Base-by-base conservation (phyloP, 2,888 invertebrate species). In the Dryobotodes eremita region DNA sequence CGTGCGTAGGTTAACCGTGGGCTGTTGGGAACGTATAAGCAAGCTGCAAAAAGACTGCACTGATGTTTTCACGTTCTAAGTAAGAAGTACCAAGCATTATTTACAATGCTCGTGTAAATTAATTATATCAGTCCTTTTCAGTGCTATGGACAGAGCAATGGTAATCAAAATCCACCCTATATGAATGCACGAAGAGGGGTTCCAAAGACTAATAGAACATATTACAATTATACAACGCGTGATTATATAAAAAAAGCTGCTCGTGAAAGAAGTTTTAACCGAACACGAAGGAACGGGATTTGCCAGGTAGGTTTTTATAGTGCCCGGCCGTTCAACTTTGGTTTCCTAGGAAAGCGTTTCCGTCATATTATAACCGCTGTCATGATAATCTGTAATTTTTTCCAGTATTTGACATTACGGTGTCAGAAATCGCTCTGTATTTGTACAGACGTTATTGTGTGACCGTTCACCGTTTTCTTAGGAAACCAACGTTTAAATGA, bases 271-370 rank as follows among this genome's bases (percentile, higher is more conserved):
- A 3, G 17, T n/a, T 46, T 15, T 4, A 53, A 74, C 8, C 65
- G 13, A 46, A 74, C 79, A 15, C 79, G 80, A 66, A 80, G 80
- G 36, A 36, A 46, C 10, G 79, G 79, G 1, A 80, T 59, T 53
- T 79, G 79, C 46, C 79, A 79, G 50, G 79, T 79, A 59, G 0
- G 42, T 26, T 53, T 55, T 50, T 26, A 10, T 26, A 26, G 17
- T 11, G n/a, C 2, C 10, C 8, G 0, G 36, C 15, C 17, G n/a
- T 26, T 46, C 11, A 6, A 8, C n/a, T 42, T 42, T 42, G 42
- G 42, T 42, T 42, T 42, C 0, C 15, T 65, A 42, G 15, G 8
- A 15, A 42, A 36, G 36, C 13, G 31, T 31, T 62, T 55, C 23
- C 55, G 10, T 55, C 10, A 55, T 55, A 23, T 55, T 23, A 53